Conservation (phyloP, 2,888 invertebrate genomes). For the Drosophila nr. perissopoda region DNA sequence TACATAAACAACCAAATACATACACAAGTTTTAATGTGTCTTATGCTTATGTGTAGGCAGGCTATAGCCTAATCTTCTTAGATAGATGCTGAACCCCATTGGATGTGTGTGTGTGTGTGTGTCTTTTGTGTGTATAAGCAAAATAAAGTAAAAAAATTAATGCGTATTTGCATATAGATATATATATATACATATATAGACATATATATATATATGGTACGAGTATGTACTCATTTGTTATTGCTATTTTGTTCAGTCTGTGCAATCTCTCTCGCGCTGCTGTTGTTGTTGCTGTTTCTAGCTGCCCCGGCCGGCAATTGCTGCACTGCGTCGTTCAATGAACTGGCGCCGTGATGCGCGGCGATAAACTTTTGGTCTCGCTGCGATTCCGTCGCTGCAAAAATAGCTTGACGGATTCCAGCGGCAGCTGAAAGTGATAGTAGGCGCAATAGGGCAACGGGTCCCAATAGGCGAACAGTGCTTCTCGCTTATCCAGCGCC, state of each 20-base stretch:
- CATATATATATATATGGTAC: slow-evolving; percentile 7
- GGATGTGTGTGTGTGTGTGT: slow-evolving; percentile 44
- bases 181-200: slow-evolving; percentile 14
- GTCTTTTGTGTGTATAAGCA: slow-evolving; percentile 58
- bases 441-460: slow-evolving; percentile 94
- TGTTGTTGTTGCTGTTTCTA: slow-evolving; percentile 10
- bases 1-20: slow-evolving; percentile 15
- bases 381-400: slow-evolving; percentile 85
- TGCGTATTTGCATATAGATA: slow-evolving; percentile 28
- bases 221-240: slow-evolving; percentile 45
- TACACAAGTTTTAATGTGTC: slow-evolving; percentile 28
- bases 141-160: slow-evolving; percentile 47
- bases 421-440: slow-evolving; percentile 92
- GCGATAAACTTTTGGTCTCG: slow-evolving; percentile 76
- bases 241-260: slow-evolving; percentile 76
- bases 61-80: slow-evolving; percentile 67
- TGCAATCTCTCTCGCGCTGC: slow-evolving; percentile 74
- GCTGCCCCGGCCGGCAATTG: slow-evolving; percentile 39
- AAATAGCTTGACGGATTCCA: slow-evolving; percentile 87
- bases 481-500: slow-evolving; percentile 91
- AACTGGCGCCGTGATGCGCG: slow-evolving; percentile 79
- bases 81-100: slow-evolving; percentile 76
- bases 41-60: slow-evolving; percentile 37
- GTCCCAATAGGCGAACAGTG: slow-evolving; percentile 93
- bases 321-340: slow-evolving; percentile 73